Evolutionary conservation across 2,888 invertebrate species (phyloP).

Genomic region (Sphaeridia pumilis): DNA sequence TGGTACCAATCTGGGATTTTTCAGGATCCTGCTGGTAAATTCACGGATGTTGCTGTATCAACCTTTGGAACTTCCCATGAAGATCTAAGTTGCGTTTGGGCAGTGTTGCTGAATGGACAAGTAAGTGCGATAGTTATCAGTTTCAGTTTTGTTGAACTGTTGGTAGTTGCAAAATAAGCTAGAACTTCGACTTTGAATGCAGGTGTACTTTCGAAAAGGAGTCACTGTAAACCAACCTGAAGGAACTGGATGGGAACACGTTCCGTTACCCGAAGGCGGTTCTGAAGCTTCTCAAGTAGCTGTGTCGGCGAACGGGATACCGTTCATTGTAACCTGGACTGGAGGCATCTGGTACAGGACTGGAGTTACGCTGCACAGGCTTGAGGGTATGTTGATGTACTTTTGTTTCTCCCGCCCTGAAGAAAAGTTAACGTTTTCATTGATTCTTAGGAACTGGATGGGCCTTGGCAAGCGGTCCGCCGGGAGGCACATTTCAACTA

Average conservation of each 20-base stretch:
- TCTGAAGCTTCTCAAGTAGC: slow-evolving; percentile 74
- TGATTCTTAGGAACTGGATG: slow-evolving; percentile 53
- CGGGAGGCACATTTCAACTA: slow-evolving; percentile 46
- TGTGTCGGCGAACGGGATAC: slow-evolving; percentile 71
- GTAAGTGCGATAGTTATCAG: slow-evolving; percentile 45
- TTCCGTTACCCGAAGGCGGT: slow-evolving; percentile 57
- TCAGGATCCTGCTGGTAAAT: slow-evolving; percentile 56
- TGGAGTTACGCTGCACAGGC: slow-evolving; percentile 66
- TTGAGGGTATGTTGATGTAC: slow-evolving; percentile 52
- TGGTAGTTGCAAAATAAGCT: neutral
- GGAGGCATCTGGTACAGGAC: slow-evolving; percentile 70
- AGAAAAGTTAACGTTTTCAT: too few species aligned
- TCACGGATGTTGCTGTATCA: slow-evolving; percentile 80
- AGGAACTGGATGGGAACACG: slow-evolving; percentile 70
- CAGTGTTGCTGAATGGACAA: slow-evolving; percentile 79
- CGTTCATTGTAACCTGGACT: slow-evolving; percentile 76
- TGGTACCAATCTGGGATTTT: too few species aligned
- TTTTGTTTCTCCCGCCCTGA: too few species aligned
- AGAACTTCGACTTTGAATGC: too few species aligned
- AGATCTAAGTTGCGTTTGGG: slow-evolving; percentile 74
- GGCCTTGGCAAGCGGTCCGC: slow-evolving; percentile 47
- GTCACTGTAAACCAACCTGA: slow-evolving; percentile 69
- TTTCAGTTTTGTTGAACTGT: neutral
- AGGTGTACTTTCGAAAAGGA: slow-evolving; percentile 74
- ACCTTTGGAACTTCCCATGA: slow-evolving; percentile 64